phyloP scores from a whole-genome alignment of 2,888 invertebrate species.

The Frankliniella fusca region DNA sequence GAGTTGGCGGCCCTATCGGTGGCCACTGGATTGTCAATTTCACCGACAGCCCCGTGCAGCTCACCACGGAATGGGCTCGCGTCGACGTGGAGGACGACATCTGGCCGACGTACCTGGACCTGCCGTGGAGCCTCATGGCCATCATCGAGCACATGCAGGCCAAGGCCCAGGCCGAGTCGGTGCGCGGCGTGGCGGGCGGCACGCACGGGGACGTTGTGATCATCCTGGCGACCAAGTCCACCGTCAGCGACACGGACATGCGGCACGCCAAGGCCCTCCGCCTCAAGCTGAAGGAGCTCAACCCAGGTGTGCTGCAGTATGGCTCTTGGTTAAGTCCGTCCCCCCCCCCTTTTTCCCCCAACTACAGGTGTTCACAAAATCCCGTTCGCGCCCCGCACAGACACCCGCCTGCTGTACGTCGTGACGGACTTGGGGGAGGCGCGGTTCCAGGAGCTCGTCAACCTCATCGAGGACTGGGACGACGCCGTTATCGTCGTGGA shows the following conservation, averaged over 20 bases:
- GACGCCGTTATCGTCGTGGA: not conserved
- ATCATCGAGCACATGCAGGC: not conserved
- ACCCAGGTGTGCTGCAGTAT: slow-evolving; percentile 25
- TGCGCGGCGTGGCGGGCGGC: not conserved
- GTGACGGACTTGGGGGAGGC: slow-evolving; percentile 17
- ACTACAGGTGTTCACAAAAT: not conserved
- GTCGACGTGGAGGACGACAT: not conserved
- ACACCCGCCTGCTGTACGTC: slow-evolving; percentile 28
- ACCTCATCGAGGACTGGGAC: not conserved
- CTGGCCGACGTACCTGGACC: slow-evolving; percentile 20
- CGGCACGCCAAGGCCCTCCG: slow-evolving; percentile 17
- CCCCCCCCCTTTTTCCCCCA: too few relatives aligned
- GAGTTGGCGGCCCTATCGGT: not conserved
- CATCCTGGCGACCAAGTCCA: slow-evolving; percentile 19
- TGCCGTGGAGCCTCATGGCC: slow-evolving; percentile 9
- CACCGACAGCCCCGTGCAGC: slow-evolving; percentile 15
- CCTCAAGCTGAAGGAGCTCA: slow-evolving; percentile 8
- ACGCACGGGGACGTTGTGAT: slow-evolving; percentile 26
- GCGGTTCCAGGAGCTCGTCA: slow-evolving; percentile 27
- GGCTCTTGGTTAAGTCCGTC: too few relatives aligned
- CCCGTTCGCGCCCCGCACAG: not conserved
- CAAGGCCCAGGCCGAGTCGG: slow-evolving; percentile 11
- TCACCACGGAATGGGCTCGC: not conserved
- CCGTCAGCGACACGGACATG: slow-evolving; percentile 29
- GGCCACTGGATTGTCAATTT: slow-evolving; percentile 14